Evolutionary conservation across 2,888 invertebrate genomes (phyloP).

Genomic region (Amphimallon solstitiale): DNA sequence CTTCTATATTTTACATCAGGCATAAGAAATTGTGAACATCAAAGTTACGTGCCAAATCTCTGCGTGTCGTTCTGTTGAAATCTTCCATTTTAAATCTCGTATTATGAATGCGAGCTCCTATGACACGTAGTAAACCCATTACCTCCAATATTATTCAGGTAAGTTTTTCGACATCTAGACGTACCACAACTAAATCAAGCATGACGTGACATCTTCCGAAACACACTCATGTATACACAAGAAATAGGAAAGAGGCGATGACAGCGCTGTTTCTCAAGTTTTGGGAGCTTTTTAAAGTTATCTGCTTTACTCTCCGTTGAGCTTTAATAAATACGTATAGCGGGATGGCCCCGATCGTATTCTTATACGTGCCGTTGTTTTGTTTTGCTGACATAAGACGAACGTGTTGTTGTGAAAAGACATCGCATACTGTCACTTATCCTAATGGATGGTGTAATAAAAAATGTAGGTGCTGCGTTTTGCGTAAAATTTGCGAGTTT

Average conservation of each 20-base stretch:
- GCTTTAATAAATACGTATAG: constrained; percentile 25
- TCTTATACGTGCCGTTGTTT: constrained; percentile 16
- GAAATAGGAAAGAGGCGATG: not conserved
- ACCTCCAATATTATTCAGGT: no score
- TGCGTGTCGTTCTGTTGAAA: no score
- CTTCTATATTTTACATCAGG: no score
- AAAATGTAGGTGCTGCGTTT: constrained; percentile 5
- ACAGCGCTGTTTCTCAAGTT: not conserved
- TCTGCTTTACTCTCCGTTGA: constrained; percentile 23
- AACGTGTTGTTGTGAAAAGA: constrained; percentile 25
- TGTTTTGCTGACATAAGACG: constrained; percentile 30
- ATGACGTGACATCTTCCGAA: no score
- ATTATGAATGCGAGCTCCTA: no score
- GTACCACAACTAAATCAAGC: no score
- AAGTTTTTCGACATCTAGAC: no score
- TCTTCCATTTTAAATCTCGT: no score
- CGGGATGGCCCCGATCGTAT: constrained; percentile 18
- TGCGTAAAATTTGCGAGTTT: constrained; percentile 8
- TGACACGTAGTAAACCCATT: no score
- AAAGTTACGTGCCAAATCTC: no score
- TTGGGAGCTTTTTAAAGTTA: constrained; percentile 11
- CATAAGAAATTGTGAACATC: no score
- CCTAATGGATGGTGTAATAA: constrained; percentile 25
- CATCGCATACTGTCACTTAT: constrained; percentile 21
- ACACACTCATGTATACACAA: no score